Evolutionary conservation across 2,113 vertebrate genomes (phyloP).

Genomic region (Panthera tigris): DNA sequence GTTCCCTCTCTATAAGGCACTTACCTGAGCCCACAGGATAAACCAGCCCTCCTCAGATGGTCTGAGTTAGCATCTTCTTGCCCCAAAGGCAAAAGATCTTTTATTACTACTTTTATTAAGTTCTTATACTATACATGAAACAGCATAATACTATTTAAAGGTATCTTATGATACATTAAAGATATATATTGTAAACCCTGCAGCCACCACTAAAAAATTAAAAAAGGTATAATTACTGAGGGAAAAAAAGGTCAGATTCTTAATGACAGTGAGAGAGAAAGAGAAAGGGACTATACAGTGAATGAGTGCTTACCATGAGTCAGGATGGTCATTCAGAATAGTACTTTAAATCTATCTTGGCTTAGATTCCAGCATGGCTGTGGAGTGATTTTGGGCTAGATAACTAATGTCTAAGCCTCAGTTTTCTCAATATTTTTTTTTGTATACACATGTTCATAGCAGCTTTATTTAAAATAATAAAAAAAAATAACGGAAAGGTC

Average conservation of each 20-base stretch:
- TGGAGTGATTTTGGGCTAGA: not conserved
- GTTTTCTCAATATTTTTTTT: not conserved
- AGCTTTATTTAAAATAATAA: conserved; percentile 59
- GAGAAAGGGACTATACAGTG: not conserved
- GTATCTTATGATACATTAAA: not conserved
- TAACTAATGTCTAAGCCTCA: not conserved
- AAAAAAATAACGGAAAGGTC: not conserved
- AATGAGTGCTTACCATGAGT: not conserved
- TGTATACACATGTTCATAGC: not conserved
- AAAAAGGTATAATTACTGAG: not conserved
- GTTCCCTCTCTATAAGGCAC: not conserved
- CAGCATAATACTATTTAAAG: not conserved
- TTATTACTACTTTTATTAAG: not conserved
- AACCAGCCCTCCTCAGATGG: not conserved
- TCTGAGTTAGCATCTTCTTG: not conserved
- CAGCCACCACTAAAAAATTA: not conserved
- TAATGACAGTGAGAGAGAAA: not conserved
- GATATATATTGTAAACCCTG: not conserved
- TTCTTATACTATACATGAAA: not conserved
- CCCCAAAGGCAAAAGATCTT: not conserved
- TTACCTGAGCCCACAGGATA: not conserved
- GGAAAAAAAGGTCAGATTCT: not conserved
- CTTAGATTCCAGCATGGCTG: not conserved
- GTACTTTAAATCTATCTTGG: not conserved
- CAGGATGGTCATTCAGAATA: not conserved